A percentile compares a stretch with the other conserved stretches of the same genome.
Conservation (phyloP, 2,888 invertebrate species). For the Lochmaea capreae region DNA sequence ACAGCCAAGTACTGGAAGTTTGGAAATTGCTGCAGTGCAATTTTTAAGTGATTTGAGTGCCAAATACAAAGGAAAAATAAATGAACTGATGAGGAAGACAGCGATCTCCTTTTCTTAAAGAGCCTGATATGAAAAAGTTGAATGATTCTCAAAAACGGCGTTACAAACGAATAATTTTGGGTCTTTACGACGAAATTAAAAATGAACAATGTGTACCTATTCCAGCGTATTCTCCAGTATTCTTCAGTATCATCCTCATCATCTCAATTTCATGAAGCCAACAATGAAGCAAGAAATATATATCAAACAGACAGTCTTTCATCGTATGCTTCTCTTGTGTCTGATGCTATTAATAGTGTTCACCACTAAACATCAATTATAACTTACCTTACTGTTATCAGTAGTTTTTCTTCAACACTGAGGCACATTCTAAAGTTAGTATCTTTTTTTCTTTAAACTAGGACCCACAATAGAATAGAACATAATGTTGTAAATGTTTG, state of each 20-base stretch:
- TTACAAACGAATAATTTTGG: constrained; percentile 36
- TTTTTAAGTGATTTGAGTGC: constrained; percentile 26
- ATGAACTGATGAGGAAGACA: constrained; percentile 30
- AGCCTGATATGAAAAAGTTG: constrained; percentile 36
- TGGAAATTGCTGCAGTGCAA: constrained; percentile 29
- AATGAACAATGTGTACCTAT: constrained; percentile 34
- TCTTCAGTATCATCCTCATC: constrained; percentile 19
- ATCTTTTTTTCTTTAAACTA: no score
- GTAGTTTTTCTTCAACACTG: no score
- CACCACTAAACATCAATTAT: constrained; percentile 20
- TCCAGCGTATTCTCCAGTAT: constrained; percentile 23
- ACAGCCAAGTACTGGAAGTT: constrained; percentile 3
- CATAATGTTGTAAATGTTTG: no score
- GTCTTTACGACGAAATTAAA: constrained; percentile 37
- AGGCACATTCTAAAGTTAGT: no score
- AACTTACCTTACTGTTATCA: constrained; percentile 23
- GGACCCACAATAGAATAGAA: no score
- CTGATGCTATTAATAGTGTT: not conserved
- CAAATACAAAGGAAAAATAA: constrained; percentile 21
- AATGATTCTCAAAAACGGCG: constrained; percentile 40
- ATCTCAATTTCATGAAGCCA: not conserved
- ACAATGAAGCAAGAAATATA: constrained; percentile 29
- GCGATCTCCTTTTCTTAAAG: constrained; percentile 11
- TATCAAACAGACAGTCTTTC: constrained; percentile 20
- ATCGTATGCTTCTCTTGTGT: constrained; percentile 29